Conservation (phyloP, 2,888 invertebrate species). For the Drosophila quinaria region DNA sequence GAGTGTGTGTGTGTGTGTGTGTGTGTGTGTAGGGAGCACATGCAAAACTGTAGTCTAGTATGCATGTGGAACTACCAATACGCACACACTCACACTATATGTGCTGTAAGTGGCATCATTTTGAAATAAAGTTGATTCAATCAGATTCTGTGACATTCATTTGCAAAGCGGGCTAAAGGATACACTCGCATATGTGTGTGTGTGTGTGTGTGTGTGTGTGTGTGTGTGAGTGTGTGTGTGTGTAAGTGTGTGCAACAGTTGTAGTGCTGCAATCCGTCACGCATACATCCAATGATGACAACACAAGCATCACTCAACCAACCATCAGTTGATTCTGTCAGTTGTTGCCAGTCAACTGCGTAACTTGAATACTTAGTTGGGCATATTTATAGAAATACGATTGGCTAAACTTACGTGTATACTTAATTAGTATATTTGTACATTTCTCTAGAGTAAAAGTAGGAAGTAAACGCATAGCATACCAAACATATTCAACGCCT, state of each 20-base stretch:
- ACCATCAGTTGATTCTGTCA: constrained; percentile 29
- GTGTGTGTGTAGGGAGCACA: constrained; percentile 39
- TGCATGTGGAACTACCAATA: constrained; percentile 26
- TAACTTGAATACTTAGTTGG: constrained; percentile 13
- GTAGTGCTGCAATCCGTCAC: constrained; percentile 66
- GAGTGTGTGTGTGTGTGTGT: constrained; percentile 20
- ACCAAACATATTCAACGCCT: too few species aligned
- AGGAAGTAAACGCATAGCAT: too few species aligned
- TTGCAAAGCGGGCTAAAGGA: constrained; percentile 51
- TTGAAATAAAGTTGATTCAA: constrained; percentile 86
- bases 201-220: constrained; percentile 29
- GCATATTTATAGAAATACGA: constrained; percentile 1
- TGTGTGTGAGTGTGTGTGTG: too few species aligned
- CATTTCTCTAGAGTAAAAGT: too few species aligned
- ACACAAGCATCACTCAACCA: constrained; percentile 41
- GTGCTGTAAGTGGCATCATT: constrained; percentile 85
- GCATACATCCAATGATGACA: constrained; percentile 68
- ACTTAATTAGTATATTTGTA: too few species aligned
- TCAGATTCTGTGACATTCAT: constrained; percentile 72
- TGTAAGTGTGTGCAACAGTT: constrained; percentile 43
- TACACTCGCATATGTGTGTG: constrained; percentile 18
- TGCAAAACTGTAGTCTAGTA: constrained; percentile 66
- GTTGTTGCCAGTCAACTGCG: constrained; percentile 15
- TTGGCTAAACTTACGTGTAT: neutral
- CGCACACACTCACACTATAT: constrained; percentile 18